Percentiles rank a stretch among this genome's conserved stretches.
Evolutionary conservation across 2,888 invertebrate species (phyloP).

Genomic region (Spodoptera littoralis): DNA sequence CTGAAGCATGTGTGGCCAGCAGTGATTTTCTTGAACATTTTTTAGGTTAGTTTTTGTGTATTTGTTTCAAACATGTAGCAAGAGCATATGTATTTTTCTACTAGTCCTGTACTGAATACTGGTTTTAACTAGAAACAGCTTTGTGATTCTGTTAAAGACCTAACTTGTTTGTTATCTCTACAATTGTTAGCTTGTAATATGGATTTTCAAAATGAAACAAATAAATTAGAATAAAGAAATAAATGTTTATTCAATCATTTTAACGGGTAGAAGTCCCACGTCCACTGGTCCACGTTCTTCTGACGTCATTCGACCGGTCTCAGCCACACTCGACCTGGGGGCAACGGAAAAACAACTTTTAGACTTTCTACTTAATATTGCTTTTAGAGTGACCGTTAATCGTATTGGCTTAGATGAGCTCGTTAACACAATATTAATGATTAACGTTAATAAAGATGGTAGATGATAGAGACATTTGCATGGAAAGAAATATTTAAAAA

Average conservation of each 20-base stretch:
- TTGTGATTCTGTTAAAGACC: too few species aligned
- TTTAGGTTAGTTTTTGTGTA: too few species aligned
- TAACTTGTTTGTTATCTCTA: too few species aligned
- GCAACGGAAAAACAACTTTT: slow-evolving; percentile 61
- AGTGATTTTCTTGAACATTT: too few species aligned
- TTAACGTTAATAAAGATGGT: not conserved
- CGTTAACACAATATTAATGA: not conserved
- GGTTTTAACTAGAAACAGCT: too few species aligned
- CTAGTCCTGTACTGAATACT: too few species aligned
- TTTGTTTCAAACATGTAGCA: too few species aligned
- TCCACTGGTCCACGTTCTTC: slow-evolving; percentile 32
- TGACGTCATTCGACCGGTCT: slow-evolving; percentile 66
- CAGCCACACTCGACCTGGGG: slow-evolving; percentile 65
- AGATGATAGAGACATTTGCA: not conserved
- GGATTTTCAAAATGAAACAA: slow-evolving; percentile 31
- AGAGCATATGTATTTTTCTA: too few species aligned
- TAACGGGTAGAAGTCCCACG: slow-evolving; percentile 28
- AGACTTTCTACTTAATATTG: slow-evolving; percentile 43
- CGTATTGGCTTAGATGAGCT: not conserved
- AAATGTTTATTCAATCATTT: slow-evolving; percentile 47
- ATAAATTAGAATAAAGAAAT: slow-evolving; percentile 12
- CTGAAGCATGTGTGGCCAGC: too few species aligned
- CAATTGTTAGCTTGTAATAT: not conserved
- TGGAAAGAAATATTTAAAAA: too few species aligned
- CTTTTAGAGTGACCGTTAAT: slow-evolving; percentile 21